Conservation (phyloP, 2,888 invertebrate species). For the Ypsolopha sequella region DNA sequence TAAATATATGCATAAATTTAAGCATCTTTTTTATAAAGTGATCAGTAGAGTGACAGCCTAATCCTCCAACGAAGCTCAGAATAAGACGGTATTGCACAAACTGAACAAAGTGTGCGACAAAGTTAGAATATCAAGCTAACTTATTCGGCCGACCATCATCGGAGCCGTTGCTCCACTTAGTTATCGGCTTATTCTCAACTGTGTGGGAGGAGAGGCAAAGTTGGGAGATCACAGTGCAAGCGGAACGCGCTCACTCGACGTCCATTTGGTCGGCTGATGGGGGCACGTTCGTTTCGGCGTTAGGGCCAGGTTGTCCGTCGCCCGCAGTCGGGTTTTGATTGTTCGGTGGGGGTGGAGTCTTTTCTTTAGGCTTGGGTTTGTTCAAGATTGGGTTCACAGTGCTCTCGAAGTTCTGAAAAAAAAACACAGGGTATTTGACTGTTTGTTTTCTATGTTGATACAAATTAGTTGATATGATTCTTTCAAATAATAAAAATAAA, state of each 20-base stretch:
- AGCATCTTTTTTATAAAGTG: not conserved
- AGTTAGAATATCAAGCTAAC: not conserved
- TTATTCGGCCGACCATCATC: not conserved
- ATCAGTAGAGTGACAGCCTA: not conserved
- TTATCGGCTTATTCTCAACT: not conserved
- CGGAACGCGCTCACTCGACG: constrained; percentile 40
- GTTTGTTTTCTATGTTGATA: too few relatives aligned
- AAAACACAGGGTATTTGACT: too few relatives aligned
- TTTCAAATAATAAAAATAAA: not conserved
- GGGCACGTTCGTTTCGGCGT: constrained; percentile 17
- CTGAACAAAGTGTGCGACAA: not conserved
- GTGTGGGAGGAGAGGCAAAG: constrained; percentile 5
- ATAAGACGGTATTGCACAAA: not conserved
- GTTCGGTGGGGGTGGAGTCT: constrained; percentile 53
- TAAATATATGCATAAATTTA: not conserved
- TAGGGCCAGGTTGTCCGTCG: constrained; percentile 9
- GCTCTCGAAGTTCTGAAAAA: constrained; percentile 70
- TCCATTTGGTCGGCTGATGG: constrained; percentile 53
- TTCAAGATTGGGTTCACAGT: constrained; percentile 82
- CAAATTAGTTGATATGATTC: too few relatives aligned
- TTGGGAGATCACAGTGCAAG: not conserved
- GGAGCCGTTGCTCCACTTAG: not conserved
- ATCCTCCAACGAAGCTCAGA: not conserved
- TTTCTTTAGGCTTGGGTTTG: constrained; percentile 90
- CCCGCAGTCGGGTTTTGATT: constrained; percentile 19